Evolutionary conservation across 2,113 vertebrate species (phyloP).

Genomic region (Platanista minor): DNA sequence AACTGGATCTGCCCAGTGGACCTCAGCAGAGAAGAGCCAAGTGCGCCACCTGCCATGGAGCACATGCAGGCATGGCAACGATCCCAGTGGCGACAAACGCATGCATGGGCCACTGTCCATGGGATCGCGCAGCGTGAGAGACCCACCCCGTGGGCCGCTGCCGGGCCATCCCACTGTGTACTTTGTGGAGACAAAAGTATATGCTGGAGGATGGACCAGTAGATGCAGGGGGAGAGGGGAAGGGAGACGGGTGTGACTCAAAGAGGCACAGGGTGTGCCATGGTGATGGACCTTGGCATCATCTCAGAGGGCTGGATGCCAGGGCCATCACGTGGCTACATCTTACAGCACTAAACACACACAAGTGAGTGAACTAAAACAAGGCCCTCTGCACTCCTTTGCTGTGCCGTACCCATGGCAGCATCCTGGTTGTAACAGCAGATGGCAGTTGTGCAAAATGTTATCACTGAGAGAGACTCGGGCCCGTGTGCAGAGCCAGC

Average conservation of each 20-base stretch:
- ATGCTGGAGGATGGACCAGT: no score
- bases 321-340: no score
- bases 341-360: background rate
- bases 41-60: background rate
- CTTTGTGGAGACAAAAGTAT: background rate
- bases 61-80: background rate
- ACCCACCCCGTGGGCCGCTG: no score
- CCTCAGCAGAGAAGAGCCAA: background rate
- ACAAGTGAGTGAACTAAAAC: no score
- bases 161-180: fast-evolving
- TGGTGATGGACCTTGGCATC: fast-evolving
- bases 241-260: background rate
- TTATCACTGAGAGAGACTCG: background rate
- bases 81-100: background rate
- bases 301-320: background rate
- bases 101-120: fast-evolving
- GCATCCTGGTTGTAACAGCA: background rate
- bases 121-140: background rate
- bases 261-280: background rate
- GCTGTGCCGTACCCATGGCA: background rate
- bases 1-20: background rate
- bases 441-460: fast-evolving
- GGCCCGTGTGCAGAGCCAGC: fast-evolving
- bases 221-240: background rate
- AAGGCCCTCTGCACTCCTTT: background rate